These are phyloP conservation scores for Agrypnus murinus DNA, from an alignment of 2,888 invertebrate genomes.

Conservation along the genomic window DNA sequence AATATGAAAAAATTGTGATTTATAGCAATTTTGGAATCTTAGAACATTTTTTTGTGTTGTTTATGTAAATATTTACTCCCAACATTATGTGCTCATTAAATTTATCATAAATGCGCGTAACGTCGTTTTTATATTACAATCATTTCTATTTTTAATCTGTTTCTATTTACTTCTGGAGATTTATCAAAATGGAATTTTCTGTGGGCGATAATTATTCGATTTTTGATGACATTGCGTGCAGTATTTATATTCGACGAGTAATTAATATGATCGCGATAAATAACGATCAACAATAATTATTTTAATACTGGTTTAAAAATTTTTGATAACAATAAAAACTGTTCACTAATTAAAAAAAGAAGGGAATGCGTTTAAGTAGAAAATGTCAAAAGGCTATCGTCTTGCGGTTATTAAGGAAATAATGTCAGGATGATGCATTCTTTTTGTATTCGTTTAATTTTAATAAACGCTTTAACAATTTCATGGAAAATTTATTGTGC, in stretches of 20 bases:
- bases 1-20: slow-evolving; percentile 11
- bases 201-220: slow-evolving; percentile 35
- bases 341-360: neutral
- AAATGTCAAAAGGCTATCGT: slow-evolving; percentile 6
- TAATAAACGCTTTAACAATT: no score
- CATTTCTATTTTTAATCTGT: slow-evolving; percentile 36
- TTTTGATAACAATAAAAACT: slow-evolving; percentile 20
- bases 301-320: neutral
- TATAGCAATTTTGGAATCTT: slow-evolving; percentile 3
- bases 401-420: neutral
- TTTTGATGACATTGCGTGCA: slow-evolving; percentile 41
- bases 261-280: slow-evolving; percentile 29
- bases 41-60: neutral
- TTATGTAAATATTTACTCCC: slow-evolving; percentile 16
- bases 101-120: slow-evolving; percentile 27
- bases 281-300: slow-evolving; percentile 34
- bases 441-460: no score
- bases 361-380: slow-evolving; percentile 1
- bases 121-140: slow-evolving; percentile 24
- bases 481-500: no score
- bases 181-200: slow-evolving; percentile 42
- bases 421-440: neutral
- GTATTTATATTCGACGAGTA: slow-evolving; percentile 28
- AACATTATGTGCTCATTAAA: neutral
- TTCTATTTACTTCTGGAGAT: slow-evolving; percentile 33